Base-by-base conservation (phyloP, 1,140 invertebrate species). In the Drosophila ironensis region DNA sequence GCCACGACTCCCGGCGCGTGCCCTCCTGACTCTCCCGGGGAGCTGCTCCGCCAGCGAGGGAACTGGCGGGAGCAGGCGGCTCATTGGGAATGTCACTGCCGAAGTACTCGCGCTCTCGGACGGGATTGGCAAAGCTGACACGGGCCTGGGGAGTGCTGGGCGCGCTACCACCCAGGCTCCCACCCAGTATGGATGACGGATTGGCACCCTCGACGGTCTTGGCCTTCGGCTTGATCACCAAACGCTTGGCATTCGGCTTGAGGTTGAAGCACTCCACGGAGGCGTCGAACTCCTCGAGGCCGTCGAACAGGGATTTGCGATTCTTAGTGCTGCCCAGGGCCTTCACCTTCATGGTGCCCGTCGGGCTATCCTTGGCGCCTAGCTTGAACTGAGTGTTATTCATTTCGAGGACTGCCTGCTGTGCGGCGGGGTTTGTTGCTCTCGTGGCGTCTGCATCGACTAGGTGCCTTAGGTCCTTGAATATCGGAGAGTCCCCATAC, bases 401-500 rank as follows among this genome's bases (percentile, higher is more conserved):
- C 53, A 84, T 88, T 41, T 93, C 88, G 64, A 91, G 64, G 33
- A 94, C 81, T 44, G 94, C 82, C 84, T 94, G 93, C 80, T 94
- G 94, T 7, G 94, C 92, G 4, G 92, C 89, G 4, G 94, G 92
- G 90, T 95, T 95, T 1, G 94, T 93, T 9, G 95, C 94, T 80
- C 95, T 95, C n/a, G 95, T 89, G 7, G 95, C 94, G 66, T 95
- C 94, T 20, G 92, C 90, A 80, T 94, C 94, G 8, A 92, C 74
- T 50, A 56, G 75, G 6, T 87, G 54, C 44, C 94, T 91, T 1
- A 96, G 82, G 88, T 95, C 95, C 86, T 95, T 94, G 54, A 96
- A 93, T 5, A 96, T 91, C 4, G 94, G 93, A 33, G 94, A 94
- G 88, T 95, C 94, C n/a, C 95, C 95, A 74, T 95, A 96, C 2